phyloP scores from a whole-genome alignment of 2,797 vertebrate species.

The Poecilia velifera region DNA sequence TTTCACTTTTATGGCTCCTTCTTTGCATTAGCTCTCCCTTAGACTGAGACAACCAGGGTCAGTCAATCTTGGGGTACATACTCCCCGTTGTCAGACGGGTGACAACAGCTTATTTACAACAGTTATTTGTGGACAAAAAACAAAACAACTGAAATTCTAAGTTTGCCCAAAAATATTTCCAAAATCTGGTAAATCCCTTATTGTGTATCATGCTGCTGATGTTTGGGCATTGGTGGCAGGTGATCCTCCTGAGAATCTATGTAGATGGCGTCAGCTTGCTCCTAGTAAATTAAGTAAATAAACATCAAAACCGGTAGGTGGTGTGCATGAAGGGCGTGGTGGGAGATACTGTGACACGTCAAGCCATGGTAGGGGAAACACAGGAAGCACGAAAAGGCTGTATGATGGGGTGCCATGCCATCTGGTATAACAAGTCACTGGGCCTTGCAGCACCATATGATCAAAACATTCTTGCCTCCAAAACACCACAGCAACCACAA shows the following conservation, averaged over 20 bases:
- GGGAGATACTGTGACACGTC: conserved; percentile 55
- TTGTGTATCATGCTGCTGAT: not conserved
- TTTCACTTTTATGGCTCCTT: not conserved
- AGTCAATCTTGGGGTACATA: not conserved
- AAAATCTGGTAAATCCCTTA: not conserved
- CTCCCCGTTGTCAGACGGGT: no score
- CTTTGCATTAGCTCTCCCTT: not conserved
- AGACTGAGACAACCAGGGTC: not conserved
- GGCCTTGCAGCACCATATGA: conserved; percentile 46
- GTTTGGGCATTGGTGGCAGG: not conserved
- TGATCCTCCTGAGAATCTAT: not conserved
- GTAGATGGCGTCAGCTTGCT: conserved; percentile 51
- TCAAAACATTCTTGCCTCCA: conserved; percentile 27
- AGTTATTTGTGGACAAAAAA: not conserved
- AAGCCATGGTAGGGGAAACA: conserved; percentile 54
- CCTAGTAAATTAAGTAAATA: conserved; percentile 49
- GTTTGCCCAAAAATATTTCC: not conserved
- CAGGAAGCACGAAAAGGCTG: conserved; percentile 41
- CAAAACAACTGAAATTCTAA: not conserved
- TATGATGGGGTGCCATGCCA: conserved; percentile 61
- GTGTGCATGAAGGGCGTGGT: not conserved
- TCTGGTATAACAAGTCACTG: conserved; percentile 52
- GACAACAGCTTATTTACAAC: not conserved
- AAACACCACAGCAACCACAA: conserved; percentile 33
- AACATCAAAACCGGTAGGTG: conserved; percentile 30